A percentile compares a stretch with the other conserved stretches of the same genome.
These are phyloP conservation scores for Cotesia glomerata DNA, from an alignment of 1,140 invertebrate species.

Conservation along the genomic window DNA sequence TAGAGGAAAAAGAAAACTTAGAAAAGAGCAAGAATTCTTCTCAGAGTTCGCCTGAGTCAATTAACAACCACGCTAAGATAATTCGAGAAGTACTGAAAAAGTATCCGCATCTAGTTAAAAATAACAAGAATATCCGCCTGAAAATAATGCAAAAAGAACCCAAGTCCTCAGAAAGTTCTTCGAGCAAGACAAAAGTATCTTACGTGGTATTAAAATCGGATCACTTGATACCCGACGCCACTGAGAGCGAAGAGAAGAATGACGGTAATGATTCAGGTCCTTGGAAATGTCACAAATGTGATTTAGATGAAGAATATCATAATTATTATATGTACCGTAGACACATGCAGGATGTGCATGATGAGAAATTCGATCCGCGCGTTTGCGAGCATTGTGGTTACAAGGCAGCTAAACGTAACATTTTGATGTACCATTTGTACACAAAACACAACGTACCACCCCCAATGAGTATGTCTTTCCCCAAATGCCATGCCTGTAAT, in stretches of 20 bases:
- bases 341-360: conserved; percentile 82
- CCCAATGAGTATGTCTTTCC: conserved; percentile 74
- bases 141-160: conserved; percentile 76
- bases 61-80: conserved; percentile 80
- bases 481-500: conserved; percentile 76
- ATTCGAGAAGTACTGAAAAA: conserved; percentile 86
- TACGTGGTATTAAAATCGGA: conserved; percentile 66
- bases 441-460: conserved; percentile 80
- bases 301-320: conserved; percentile 71
- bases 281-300: conserved; percentile 63
- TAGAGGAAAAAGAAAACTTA: conserved; percentile 63
- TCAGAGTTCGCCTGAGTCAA: conserved; percentile 62
- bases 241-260: conserved; percentile 41
- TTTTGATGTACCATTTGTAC: conserved; percentile 80
- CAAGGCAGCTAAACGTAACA: conserved; percentile 75
- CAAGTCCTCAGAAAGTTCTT: conserved; percentile 49
- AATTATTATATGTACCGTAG: conserved; percentile 79
- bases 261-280: conserved; percentile 56
- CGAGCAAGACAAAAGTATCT: conserved; percentile 60
- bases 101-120: conserved; percentile 84
- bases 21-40: conserved; percentile 57
- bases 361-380: conserved; percentile 77
- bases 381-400: conserved; percentile 87
- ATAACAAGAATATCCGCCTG: conserved; percentile 84
- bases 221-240: conserved; percentile 49